Conservation (phyloP, 2,888 invertebrate species). For the Platycheirus rosarum region DNA sequence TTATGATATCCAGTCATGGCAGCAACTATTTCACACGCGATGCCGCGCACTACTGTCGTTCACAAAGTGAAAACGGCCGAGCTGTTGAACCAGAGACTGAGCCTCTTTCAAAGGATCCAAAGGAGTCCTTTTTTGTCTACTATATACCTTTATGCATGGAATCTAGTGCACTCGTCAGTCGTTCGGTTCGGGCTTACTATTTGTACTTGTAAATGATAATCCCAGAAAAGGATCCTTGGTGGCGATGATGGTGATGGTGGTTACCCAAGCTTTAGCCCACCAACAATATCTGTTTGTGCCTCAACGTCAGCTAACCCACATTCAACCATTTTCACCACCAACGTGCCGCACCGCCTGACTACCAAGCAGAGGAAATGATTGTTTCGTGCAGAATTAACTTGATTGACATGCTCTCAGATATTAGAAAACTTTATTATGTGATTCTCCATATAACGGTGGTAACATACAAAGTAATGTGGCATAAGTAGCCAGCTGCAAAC, state of each 20-base stretch:
- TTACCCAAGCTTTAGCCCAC: conserved; percentile 46
- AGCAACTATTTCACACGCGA: conserved; percentile 71
- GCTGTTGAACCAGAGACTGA: conserved; percentile 18
- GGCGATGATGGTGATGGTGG: conserved; percentile 59
- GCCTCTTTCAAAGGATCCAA: neutral
- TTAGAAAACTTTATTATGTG: conserved; percentile 67
- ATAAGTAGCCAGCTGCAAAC: conserved; percentile 16
- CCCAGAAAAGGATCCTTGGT: conserved; percentile 46
- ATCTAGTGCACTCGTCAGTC: conserved; percentile 35
- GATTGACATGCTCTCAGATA: conserved; percentile 69
- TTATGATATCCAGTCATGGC: conserved; percentile 70
- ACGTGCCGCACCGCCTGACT: conserved; percentile 5
- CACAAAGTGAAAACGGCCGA: conserved; percentile 17
- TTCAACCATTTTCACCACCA: neutral
- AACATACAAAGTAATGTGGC: conserved; percentile 39
- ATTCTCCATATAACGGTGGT: conserved; percentile 17
- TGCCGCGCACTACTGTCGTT: neutral
- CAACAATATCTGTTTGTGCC: conserved; percentile 59
- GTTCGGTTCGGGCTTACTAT: conserved; percentile 8
- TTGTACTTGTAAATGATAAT: conserved; percentile 52
- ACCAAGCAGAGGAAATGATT: conserved; percentile 64
- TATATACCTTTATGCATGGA: neutral
- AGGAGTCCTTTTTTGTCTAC: conserved; percentile 12
- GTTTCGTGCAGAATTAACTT: conserved; percentile 72
- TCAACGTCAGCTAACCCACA: no score